These are phyloP conservation scores for Acanthosepion esculentum DNA, from an alignment of 2,888 invertebrate species.

Conservation along the genomic window DNA sequence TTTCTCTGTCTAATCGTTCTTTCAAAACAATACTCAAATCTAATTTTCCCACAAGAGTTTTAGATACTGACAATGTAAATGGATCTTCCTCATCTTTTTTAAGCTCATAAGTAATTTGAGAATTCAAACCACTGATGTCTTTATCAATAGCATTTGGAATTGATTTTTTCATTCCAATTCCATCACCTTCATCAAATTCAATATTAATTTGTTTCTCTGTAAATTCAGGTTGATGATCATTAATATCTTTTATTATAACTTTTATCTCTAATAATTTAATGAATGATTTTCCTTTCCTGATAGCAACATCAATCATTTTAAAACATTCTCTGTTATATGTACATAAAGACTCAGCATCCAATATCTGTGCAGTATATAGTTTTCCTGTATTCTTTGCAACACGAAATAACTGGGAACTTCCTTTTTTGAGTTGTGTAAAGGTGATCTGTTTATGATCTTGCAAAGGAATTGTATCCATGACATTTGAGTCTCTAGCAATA, in stretches of 20 bases:
- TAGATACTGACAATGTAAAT: not conserved
- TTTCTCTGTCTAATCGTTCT: not conserved
- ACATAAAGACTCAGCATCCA: not conserved
- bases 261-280: not conserved
- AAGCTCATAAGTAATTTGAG: not conserved
- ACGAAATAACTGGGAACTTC: not conserved
- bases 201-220: not conserved
- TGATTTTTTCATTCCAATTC: not conserved
- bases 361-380: not conserved
- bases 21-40: not conserved
- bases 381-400: not conserved
- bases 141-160: not conserved
- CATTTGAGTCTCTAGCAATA: not conserved
- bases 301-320: not conserved
- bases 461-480: not conserved
- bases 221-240: not conserved
- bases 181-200: not conserved
- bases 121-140: not conserved
- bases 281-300: not conserved
- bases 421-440: not conserved
- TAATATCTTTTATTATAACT: not conserved
- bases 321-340: not conserved
- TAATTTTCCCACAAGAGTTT: not conserved
- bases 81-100: not conserved
- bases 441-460: not conserved